These are phyloP conservation scores for Malacosoma neustria DNA, from an alignment of 2,888 invertebrate species.

Conservation along the genomic window DNA sequence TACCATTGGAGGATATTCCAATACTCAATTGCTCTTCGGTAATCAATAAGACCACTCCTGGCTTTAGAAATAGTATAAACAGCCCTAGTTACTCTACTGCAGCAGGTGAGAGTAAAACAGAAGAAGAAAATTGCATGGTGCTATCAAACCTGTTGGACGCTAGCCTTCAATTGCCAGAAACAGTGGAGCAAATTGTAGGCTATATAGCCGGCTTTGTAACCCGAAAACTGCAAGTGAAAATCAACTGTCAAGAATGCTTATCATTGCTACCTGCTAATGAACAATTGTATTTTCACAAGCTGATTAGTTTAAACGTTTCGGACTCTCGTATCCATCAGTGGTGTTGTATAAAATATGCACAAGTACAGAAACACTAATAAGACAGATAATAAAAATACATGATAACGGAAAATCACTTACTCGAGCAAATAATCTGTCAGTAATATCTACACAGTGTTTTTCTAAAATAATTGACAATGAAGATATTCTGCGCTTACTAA, in stretches of 20 bases:
- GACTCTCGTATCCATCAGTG: neutral
- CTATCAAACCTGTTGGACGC: neutral
- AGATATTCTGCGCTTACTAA: neutral
- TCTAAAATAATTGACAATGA: neutral
- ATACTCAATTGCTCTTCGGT: conserved; percentile 4
- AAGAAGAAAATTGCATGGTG: conserved; percentile 1
- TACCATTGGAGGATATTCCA: conserved; percentile 3
- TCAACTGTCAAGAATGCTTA: neutral
- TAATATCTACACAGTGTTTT: neutral
- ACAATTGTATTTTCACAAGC: neutral
- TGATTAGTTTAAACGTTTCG: neutral
- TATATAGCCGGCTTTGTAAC: conserved; percentile 2
- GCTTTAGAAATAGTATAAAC: neutral
- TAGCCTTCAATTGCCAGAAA: neutral
- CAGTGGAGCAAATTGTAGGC: conserved; percentile 1
- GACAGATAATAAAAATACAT: conserved; percentile 1
- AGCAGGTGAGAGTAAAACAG: neutral
- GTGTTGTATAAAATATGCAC: neutral
- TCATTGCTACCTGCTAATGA: neutral
- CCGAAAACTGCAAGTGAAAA: neutral
- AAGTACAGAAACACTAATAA: neutral
- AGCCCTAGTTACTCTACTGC: neutral
- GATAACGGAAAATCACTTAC: neutral
- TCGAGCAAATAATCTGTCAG: neutral
- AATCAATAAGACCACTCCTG: conserved; percentile 1